A percentile compares a stretch with the other conserved stretches of the same genome.
Evolutionary conservation across 2,888 invertebrate species (phyloP).

Genomic region (Drosophila dives): DNA sequence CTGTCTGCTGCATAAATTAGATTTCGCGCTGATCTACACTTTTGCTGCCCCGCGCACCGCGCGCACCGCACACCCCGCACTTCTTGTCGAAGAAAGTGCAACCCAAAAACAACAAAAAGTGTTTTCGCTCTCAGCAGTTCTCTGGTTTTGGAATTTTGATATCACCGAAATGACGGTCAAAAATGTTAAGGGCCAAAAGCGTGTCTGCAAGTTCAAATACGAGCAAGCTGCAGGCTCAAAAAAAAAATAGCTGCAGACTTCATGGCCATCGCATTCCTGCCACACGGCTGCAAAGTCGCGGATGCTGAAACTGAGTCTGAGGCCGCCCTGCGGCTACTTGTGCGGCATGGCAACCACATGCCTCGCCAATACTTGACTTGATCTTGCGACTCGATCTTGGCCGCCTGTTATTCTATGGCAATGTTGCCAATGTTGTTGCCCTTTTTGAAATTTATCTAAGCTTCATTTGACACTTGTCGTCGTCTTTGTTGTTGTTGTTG

Average conservation of each 20-base stretch:
- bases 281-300: conserved; percentile 47
- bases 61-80: conserved; percentile 8
- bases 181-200: conserved; percentile 83
- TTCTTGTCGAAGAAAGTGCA: conserved; percentile 69
- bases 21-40: conserved; percentile 75
- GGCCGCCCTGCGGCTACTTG: conserved; percentile 71
- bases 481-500: conserved; percentile 43
- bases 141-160: conserved; percentile 65
- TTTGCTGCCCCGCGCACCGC: conserved; percentile 46
- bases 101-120: conserved; percentile 48
- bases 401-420: conserved; percentile 36
- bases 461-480: conserved; percentile 76
- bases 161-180: conserved; percentile 78
- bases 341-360: conserved; percentile 62
- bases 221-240: conserved; percentile 28
- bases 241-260: conserved; percentile 2
- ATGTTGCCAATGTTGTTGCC: conserved; percentile 63
- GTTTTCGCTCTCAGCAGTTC: conserved; percentile 62
- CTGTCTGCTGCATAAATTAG: conserved; percentile 73
- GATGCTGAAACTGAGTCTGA: conserved; percentile 25
- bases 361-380: conserved; percentile 16
- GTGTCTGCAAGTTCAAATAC: conserved; percentile 82
- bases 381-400: conserved; percentile 17
- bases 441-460: conserved; percentile 79
- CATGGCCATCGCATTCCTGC: conserved; percentile 62